phyloP scores from a whole-genome alignment of 1,140 invertebrate species.

The Danaus melanippus region DNA sequence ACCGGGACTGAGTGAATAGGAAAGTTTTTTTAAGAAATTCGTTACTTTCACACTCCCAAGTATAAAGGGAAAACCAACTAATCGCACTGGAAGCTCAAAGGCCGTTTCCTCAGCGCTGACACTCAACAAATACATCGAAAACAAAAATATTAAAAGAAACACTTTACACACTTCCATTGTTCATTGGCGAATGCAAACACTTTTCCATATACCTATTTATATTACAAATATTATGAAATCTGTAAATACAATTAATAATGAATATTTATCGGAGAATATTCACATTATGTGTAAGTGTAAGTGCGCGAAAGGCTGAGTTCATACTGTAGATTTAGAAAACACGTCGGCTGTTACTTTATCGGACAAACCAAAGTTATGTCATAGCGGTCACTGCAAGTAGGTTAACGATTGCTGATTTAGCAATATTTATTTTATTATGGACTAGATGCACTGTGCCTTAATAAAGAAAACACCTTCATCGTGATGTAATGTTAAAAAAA shows the following conservation, averaged over 20 bases:
- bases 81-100: conserved; percentile 84
- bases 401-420: conserved; percentile 12
- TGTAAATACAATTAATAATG: conserved; percentile 2
- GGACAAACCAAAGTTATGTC: conserved; percentile 26
- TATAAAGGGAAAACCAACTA: conserved; percentile 87
- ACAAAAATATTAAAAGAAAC: conserved; percentile 15
- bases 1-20: conserved; percentile 87
- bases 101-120: conserved; percentile 40
- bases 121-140: conserved; percentile 29
- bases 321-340: conserved; percentile 10
- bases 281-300: conserved; percentile 7
- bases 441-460: too few relatives aligned
- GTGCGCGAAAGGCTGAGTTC: conserved; percentile 14
- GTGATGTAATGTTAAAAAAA: too few relatives aligned
- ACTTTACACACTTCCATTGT: conserved; percentile 12
- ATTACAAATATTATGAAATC: conserved; percentile 6
- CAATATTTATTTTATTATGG: not conserved
- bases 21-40: conserved; percentile 86
- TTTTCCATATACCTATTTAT: conserved; percentile 1
- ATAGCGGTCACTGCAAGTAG: conserved; percentile 24
- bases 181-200: not conserved
- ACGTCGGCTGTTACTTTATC: conserved; percentile 19
- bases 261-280: conserved; percentile 1
- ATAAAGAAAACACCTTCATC: too few relatives aligned
- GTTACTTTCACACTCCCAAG: conserved; percentile 82